These are phyloP conservation scores for Myripristis jacobus DNA, from an alignment of 2,797 vertebrate species.

Conservation along the genomic window DNA sequence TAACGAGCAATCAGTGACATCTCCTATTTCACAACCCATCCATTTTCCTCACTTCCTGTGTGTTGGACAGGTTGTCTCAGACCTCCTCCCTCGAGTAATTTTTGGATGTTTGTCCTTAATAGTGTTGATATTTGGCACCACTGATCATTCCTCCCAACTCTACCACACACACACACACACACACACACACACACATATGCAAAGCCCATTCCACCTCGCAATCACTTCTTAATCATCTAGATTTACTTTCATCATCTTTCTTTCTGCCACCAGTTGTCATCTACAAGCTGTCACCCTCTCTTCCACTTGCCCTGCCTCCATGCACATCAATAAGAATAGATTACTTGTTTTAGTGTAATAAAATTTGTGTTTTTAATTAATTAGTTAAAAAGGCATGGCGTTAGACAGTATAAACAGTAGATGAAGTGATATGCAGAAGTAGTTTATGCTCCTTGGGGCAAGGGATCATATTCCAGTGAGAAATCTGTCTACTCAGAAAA, in stretches of 20 bases:
- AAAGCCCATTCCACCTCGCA: background rate
- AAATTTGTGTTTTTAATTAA: no score
- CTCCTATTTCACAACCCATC: slow-evolving; percentile 4
- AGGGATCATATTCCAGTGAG: no score
- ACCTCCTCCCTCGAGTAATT: background rate
- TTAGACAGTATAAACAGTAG: background rate
- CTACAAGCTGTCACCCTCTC: background rate
- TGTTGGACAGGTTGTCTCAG: background rate
- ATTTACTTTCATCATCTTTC: background rate
- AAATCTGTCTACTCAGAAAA: no score
- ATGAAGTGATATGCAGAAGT: background rate
- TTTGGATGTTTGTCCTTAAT: background rate
- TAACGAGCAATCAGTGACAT: background rate
- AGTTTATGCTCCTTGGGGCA: background rate
- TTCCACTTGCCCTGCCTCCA: no score
- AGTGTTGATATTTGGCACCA: background rate
- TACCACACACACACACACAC: background rate
- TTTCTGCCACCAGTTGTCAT: background rate
- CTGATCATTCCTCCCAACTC: no score
- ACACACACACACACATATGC: background rate
- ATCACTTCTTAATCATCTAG: background rate
- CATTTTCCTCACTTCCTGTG: slow-evolving; percentile 1
- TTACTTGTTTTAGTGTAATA: no score
- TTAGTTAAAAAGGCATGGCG: background rate
- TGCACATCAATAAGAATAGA: no score